phyloP scores from a whole-genome alignment of 2,888 invertebrate species.

The Spialia ferax region DNA sequence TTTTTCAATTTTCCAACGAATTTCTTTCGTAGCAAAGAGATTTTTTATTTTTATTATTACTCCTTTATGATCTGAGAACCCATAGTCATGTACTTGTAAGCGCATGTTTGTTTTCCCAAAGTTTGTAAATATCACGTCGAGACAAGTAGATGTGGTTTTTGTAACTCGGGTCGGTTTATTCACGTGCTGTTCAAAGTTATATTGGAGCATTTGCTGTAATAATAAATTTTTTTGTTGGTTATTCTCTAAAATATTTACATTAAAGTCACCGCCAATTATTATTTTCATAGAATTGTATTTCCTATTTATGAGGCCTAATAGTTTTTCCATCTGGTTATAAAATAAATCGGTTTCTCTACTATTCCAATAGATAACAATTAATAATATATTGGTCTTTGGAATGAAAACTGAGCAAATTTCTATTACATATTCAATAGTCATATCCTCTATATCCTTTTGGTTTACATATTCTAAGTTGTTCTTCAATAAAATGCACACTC shows the following conservation, averaged over 20 bases:
- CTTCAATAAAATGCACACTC: conserved; percentile 41
- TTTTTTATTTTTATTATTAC: not conserved
- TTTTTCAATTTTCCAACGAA: not conserved
- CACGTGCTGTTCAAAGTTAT: conserved; percentile 42
- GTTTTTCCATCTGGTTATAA: conserved; percentile 31
- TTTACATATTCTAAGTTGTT: conserved; percentile 34
- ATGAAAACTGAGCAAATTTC: conserved; percentile 44
- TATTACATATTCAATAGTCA: conserved; percentile 44
- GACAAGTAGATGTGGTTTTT: conserved; percentile 7
- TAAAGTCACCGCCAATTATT: conserved; percentile 41
- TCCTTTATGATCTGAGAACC: not conserved
- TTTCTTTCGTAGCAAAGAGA: not conserved
- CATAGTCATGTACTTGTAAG: not conserved
- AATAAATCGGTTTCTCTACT: conserved; percentile 41
- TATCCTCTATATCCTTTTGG: conserved; percentile 31
- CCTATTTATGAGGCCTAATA: conserved; percentile 30
- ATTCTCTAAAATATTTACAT: conserved; percentile 31
- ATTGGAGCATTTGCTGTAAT: conserved; percentile 8
- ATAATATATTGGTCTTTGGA: conserved; percentile 31
- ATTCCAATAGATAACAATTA: conserved; percentile 45
- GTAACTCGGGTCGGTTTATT: not conserved
- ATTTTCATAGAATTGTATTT: conserved; percentile 39
- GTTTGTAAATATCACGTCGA: conserved; percentile 45
- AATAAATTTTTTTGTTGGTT: conserved; percentile 22
- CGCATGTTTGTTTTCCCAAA: conserved; percentile 8